phyloP scores from a whole-genome alignment of 2,888 invertebrate species.

The Cephus sareptanus region DNA sequence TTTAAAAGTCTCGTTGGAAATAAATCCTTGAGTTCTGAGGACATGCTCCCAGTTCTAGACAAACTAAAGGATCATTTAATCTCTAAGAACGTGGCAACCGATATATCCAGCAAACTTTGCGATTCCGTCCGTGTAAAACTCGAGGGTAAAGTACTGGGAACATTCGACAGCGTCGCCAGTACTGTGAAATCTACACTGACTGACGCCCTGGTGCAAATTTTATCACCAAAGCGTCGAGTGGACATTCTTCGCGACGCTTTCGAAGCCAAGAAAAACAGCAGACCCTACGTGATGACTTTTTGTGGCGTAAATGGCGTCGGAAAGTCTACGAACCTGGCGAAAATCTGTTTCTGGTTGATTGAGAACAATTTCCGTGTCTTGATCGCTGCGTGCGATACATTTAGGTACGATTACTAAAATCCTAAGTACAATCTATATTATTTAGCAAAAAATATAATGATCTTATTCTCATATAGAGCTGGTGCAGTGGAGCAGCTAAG shows the following conservation, averaged over 20 bases:
- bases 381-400: conserved; percentile 99
- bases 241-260: conserved; percentile 96
- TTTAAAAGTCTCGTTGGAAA: conserved; percentile 90
- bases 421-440: not conserved
- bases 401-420: conserved; percentile 65
- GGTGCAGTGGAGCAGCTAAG: conserved; percentile 98
- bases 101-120: conserved; percentile 93
- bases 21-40: conserved; percentile 84
- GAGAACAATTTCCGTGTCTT: conserved; percentile 96
- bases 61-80: conserved; percentile 96
- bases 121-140: conserved; percentile 91
- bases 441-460: not conserved
- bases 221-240: conserved; percentile 94
- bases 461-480: conserved; percentile 71
- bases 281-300: conserved; percentile 96
- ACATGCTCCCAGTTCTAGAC: conserved; percentile 88
- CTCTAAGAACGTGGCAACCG: conserved; percentile 96
- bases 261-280: conserved; percentile 84
- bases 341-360: conserved; percentile 99
- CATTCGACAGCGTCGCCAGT: conserved; percentile 91
- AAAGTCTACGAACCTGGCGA: conserved; percentile 98
- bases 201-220: conserved; percentile 91
- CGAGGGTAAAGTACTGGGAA: conserved; percentile 93
- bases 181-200: conserved; percentile 89
- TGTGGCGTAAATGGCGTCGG: conserved; percentile 99